A percentile compares a stretch with the other conserved stretches of the same genome.
Evolutionary conservation across 2,113 vertebrate genomes (phyloP).

Genomic region (Grantiella picta): DNA sequence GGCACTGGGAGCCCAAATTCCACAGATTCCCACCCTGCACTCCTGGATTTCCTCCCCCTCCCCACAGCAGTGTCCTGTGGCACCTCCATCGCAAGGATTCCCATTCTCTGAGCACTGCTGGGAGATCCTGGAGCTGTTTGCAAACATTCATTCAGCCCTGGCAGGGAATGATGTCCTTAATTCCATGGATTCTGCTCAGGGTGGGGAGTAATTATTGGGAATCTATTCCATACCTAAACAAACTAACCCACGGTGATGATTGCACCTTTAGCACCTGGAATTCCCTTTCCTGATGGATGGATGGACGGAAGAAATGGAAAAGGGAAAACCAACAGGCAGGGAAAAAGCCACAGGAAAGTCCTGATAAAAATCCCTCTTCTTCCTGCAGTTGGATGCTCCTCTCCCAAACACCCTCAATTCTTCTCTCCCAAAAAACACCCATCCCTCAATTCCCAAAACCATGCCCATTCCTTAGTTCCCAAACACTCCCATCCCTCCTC

Average conservation of each 20-base stretch:
- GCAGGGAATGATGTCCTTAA: conserved; percentile 9
- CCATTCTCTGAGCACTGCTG: not conserved
- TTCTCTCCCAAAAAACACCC: not conserved
- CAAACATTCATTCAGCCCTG: conserved; percentile 43
- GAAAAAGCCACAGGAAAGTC: not conserved
- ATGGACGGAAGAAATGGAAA: not conserved
- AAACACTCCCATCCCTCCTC: no score
- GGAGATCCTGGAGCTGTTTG: not conserved
- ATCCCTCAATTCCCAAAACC: not conserved
- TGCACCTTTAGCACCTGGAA: not conserved
- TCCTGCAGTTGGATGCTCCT: not conserved
- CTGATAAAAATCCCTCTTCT: not conserved
- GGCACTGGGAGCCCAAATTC: not conserved
- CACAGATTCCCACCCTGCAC: not conserved
- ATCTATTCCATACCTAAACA: conserved; percentile 1
- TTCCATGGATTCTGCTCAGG: conserved; percentile 33
- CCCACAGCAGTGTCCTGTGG: not conserved
- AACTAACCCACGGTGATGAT: not conserved
- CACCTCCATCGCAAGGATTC: not conserved
- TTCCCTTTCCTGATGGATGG: not conserved
- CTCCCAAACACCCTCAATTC: not conserved
- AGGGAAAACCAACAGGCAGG: not conserved
- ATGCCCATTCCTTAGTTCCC: no score
- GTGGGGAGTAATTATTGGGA: conserved; percentile 21
- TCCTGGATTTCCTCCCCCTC: not conserved